Evolutionary conservation across 2,888 invertebrate genomes (phyloP).

Genomic region (Dexiosoma caninum): DNA sequence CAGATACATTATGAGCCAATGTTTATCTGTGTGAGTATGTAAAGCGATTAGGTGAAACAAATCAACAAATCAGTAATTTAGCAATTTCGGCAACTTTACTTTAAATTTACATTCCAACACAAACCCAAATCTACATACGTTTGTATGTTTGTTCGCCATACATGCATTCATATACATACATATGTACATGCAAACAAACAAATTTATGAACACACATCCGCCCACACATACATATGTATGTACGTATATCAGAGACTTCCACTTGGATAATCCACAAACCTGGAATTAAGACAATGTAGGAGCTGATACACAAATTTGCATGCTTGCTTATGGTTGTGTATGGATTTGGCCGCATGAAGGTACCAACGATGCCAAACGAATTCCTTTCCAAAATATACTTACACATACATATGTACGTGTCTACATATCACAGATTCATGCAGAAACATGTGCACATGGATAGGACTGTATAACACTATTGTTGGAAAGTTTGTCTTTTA

Average conservation of each 20-base stretch:
- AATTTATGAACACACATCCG: no score
- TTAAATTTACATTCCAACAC: constrained; percentile 72
- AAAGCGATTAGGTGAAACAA: constrained; percentile 76
- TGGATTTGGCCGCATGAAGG: not conserved
- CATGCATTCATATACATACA: no score
- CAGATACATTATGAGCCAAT: constrained; percentile 47
- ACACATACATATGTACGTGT: no score
- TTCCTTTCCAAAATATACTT: not conserved
- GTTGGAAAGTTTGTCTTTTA: constrained; percentile 75
- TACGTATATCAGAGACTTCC: not conserved
- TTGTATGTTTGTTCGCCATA: not conserved
- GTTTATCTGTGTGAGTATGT: constrained; percentile 60
- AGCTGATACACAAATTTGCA: not conserved
- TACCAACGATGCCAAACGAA: constrained; percentile 13
- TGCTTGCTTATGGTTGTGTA: no score
- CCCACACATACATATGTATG: not conserved
- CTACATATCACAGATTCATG: not conserved
- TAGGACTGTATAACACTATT: constrained; percentile 19
- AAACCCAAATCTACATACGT: no score
- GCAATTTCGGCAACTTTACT: constrained; percentile 70
- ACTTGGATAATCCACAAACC: constrained; percentile 36
- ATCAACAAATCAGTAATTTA: constrained; percentile 77
- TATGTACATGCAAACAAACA: no score
- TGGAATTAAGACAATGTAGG: constrained; percentile 60
- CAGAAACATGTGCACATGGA: not conserved